Conservation (phyloP, 2,888 invertebrate species). For the Leptinotarsa rubiginosa region DNA sequence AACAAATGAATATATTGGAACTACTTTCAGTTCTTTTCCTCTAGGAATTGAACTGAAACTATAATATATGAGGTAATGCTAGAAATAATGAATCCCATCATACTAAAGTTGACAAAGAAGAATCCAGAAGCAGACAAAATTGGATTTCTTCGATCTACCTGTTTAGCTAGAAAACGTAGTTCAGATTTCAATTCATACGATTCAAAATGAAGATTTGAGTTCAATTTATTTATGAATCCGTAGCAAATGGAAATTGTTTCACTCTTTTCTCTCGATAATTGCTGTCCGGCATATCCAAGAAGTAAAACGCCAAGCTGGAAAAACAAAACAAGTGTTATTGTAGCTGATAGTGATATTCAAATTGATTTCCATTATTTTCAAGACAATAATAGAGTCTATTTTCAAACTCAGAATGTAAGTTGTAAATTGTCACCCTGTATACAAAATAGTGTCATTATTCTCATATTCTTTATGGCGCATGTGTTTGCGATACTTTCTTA, state of each 20-base stretch:
- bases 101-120: slow-evolving; percentile 34
- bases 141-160: slow-evolving; percentile 28
- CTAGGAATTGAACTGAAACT: slow-evolving; percentile 32
- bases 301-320: slow-evolving; percentile 24
- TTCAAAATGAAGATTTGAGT: slow-evolving; percentile 18
- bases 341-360: no score
- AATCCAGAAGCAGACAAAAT: slow-evolving; percentile 32
- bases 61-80: slow-evolving; percentile 40
- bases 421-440: no score
- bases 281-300: slow-evolving; percentile 24
- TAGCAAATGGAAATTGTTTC: slow-evolving; percentile 26
- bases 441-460: no score
- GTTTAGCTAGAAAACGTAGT: slow-evolving; percentile 27
- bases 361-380: no score
- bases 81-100: slow-evolving; percentile 36
- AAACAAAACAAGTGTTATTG: slow-evolving; percentile 2
- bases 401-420: no score
- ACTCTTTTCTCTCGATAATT: slow-evolving; percentile 9
- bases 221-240: slow-evolving; percentile 21
- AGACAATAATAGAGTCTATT: no score
- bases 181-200: slow-evolving; percentile 9
- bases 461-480: no score
- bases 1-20: neutral
- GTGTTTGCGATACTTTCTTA: no score
- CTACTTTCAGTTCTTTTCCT: slow-evolving; percentile 10